Conservation (phyloP, 2,797 vertebrate genomes). For the Odontamblyopus rebecca region DNA sequence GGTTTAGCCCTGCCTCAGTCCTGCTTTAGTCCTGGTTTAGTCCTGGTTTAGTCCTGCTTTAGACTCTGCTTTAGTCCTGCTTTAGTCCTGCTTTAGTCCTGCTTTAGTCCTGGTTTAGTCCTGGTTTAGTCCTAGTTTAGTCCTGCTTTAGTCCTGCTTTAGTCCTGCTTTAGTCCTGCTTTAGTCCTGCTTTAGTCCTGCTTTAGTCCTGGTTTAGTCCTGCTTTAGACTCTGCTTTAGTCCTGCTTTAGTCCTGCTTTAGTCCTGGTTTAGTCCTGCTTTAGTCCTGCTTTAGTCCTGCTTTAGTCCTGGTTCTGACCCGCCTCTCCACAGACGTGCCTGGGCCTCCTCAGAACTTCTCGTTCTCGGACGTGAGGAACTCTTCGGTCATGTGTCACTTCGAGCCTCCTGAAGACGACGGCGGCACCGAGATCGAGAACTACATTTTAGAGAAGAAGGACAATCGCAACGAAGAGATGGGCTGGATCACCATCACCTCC, state of each 20-base stretch:
- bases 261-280: background rate
- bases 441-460: slow-evolving; percentile 98
- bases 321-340: slow-evolving; percentile 81
- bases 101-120: background rate
- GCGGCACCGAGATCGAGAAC: slow-evolving; percentile 95
- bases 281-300: background rate
- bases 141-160: background rate
- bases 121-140: no score
- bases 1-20: no score
- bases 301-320: background rate
- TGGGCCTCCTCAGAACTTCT: slow-evolving; percentile 87
- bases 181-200: no score
- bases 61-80: no score
- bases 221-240: no score
- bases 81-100: no score
- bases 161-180: slow-evolving; percentile 16
- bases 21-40: no score
- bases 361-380: slow-evolving; percentile 91
- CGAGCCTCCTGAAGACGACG: slow-evolving; percentile 93
- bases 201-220: background rate
- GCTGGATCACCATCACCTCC: slow-evolving; percentile 89
- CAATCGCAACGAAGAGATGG: slow-evolving; percentile 87
- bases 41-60: no score
- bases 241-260: background rate
- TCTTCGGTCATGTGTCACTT: slow-evolving; percentile 90